Conservation (phyloP, 2,797 vertebrate species). For the Falco columbarius region DNA sequence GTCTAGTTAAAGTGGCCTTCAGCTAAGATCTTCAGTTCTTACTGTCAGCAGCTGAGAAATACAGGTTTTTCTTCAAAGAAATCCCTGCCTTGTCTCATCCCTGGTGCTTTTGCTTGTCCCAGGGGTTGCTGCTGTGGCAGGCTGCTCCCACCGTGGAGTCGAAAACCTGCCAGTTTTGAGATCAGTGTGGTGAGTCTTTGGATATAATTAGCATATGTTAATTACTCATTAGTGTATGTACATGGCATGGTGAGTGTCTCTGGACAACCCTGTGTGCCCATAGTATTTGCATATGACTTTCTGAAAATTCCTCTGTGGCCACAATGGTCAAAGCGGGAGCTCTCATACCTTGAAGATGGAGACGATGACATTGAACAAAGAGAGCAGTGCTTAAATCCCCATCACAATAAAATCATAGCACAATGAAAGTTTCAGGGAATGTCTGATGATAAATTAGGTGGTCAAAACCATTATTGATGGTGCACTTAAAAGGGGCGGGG, state of each 20-base stretch:
- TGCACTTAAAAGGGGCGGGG: neutral
- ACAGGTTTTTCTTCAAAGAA: neutral
- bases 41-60: neutral
- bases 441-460: neutral
- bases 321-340: neutral
- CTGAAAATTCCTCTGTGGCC: neutral
- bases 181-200: slow-evolving; percentile 8
- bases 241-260: neutral
- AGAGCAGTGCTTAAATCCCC: neutral
- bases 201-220: slow-evolving; percentile 14
- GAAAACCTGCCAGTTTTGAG: neutral
- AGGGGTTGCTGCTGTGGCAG: neutral
- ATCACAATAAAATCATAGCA: neutral
- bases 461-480: neutral
- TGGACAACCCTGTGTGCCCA: neutral
- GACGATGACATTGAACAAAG: neutral
- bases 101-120: neutral
- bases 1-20: neutral
- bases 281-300: slow-evolving; percentile 25
- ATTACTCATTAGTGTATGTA: slow-evolving; percentile 14
- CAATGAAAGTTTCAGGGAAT: neutral
- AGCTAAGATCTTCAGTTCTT: neutral
- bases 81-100: neutral
- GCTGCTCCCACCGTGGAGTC: neutral
- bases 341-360: neutral